Conservation (phyloP, 2,113 vertebrate genomes). For the Anguilla rostrata region DNA sequence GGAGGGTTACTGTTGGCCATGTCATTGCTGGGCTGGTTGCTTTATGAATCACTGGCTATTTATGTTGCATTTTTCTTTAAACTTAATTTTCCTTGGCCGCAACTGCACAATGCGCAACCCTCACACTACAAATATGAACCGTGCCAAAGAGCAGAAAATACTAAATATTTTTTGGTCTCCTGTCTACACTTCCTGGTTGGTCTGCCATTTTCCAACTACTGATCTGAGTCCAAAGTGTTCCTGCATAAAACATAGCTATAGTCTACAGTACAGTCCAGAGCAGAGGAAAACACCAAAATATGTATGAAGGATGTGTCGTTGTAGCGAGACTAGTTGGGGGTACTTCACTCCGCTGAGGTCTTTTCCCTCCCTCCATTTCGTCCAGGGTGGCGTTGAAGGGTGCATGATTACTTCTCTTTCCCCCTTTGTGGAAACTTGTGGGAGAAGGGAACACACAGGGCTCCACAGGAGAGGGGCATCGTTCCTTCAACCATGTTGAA, state of each 20-base stretch:
- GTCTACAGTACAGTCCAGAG: constrained; percentile 48
- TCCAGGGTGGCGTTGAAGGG: not conserved
- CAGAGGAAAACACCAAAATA: constrained; percentile 53
- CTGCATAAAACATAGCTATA: not conserved
- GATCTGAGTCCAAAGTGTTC: too few relatives aligned
- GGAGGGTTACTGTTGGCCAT: not conserved
- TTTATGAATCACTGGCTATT: not conserved
- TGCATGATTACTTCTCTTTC: not conserved
- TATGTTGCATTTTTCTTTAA: not conserved
- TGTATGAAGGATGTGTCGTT: not conserved
- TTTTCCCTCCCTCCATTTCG: constrained; percentile 37
- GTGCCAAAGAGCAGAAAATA: not conserved
- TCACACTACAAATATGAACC: not conserved
- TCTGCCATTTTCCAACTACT: not conserved
- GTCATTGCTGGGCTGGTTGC: not conserved
- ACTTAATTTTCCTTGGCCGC: not conserved
- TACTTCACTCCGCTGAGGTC: constrained; percentile 28
- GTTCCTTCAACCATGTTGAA: constrained; percentile 54
- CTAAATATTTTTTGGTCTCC: not conserved
- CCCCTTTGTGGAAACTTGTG: constrained; percentile 31
- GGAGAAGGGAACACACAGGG: constrained; percentile 55
- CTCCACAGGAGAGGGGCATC: constrained; percentile 40
- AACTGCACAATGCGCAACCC: not conserved
- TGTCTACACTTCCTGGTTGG: not conserved
- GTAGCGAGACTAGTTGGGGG: constrained; percentile 26